Conservation (phyloP, 2,797 vertebrate genomes). For the Lateolabrax maculatus region DNA sequence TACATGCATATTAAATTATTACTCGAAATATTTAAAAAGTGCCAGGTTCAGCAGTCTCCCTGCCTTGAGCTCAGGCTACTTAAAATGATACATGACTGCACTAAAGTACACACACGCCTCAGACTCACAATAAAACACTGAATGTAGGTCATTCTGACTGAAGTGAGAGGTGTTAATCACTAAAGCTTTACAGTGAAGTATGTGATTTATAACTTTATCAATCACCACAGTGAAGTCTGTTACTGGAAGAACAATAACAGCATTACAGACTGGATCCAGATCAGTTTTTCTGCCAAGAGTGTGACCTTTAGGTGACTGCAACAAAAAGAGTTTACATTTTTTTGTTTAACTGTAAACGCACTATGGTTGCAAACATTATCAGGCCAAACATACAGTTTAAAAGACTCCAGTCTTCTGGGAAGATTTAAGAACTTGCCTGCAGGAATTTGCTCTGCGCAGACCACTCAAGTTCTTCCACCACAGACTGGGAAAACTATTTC, state of each 20-base stretch:
- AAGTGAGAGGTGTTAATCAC: neutral
- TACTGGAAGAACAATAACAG: neutral
- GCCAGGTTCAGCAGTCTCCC: neutral
- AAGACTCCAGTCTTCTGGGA: neutral
- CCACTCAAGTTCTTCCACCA: neutral
- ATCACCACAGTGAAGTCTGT: neutral
- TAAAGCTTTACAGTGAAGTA: conserved; percentile 6
- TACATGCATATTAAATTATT: neutral
- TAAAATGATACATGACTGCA: neutral
- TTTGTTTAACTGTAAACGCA: neutral
- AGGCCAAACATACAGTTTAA: neutral
- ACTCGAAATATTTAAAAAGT: conserved; percentile 31
- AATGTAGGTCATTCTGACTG: conserved; percentile 13
- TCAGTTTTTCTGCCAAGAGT: neutral
- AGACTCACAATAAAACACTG: conserved; percentile 1
- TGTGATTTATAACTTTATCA: conserved; percentile 6
- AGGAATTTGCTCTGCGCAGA: neutral
- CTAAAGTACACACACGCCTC: neutral
- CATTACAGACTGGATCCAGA: neutral
- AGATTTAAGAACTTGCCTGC: no score
- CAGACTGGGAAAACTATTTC: neutral
- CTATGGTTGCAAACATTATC: neutral
- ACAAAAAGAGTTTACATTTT: neutral
- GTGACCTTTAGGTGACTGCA: neutral
- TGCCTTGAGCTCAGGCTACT: neutral